Evolutionary conservation across 1,140 invertebrate genomes (phyloP), one percentile per base, ranked within the genome.

Genomic region (Pristionchus pacificus): DNA sequence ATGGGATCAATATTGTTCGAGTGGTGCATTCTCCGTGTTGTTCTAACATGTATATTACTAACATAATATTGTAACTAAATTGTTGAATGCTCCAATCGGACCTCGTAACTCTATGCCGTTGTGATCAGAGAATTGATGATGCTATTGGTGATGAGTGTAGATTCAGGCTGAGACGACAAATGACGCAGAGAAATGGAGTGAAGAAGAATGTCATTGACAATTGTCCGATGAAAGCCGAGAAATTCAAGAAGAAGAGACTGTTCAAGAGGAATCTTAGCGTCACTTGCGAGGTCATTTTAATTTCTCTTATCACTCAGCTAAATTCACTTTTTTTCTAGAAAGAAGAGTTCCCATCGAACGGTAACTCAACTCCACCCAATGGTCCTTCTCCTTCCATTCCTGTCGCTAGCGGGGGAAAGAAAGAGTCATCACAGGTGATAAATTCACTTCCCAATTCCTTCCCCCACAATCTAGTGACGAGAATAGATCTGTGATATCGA

Each of bases 101-200:
- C 6, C 38, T 49, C 38, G 38, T 49, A 19, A 49, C 6, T 49
- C 38, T 49, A 10, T 19, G 38, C 19, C 19, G 38, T 10, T 49
- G 38, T 10, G 38, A 6, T 49, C 38, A 6, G 38, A 10, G 38
- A 49, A 49, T 6, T 49, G 38, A 49, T 49, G 19, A 49, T 49
- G 6, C 19, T 10, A 49, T 19, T 49, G 6, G 38, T 24, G 63
- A 65, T 6, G 15, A 32, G 2, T 31, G 63, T n/a, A 65, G 49
- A 25, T 67, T 67, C 29, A 67, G 65, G 24, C 32, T 66, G 1
- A 28, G 55, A 1, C 57, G 29, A 33, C 28, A 32, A 15, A 71
- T 29, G 32, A 71, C 70, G 1, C 38, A 33, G 27, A 71, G 28
- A 62, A 71, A 29, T 31, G 3, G 6, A 55, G 70, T 33, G 30